phyloP scores from a whole-genome alignment of 2,888 invertebrate genomes.

The Ochropacha duplaris region DNA sequence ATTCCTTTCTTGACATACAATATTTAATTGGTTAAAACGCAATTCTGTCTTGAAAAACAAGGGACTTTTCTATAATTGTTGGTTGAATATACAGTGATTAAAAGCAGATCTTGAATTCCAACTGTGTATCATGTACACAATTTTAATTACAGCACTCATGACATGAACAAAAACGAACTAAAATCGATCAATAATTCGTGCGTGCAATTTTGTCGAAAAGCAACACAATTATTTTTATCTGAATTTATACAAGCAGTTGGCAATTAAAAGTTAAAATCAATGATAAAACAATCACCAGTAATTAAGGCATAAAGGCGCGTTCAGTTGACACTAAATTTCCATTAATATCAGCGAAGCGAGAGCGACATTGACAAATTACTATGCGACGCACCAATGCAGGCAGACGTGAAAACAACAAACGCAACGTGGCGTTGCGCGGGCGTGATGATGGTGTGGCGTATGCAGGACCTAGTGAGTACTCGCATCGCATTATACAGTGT shows the following conservation, averaged over 20 bases:
- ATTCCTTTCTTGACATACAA: background rate
- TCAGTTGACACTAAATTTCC: constrained; percentile 69
- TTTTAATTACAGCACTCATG: too few species aligned
- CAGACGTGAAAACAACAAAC: constrained; percentile 12
- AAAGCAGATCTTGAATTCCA: too few species aligned
- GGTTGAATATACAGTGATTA: too few species aligned
- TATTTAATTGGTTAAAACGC: too few species aligned
- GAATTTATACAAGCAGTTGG: constrained; percentile 2
- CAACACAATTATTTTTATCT: background rate
- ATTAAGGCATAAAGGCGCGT: constrained; percentile 58
- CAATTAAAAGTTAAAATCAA: constrained; percentile 35
- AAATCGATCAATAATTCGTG: too few species aligned
- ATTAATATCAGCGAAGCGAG: constrained; percentile 54
- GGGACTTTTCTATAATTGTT: too few species aligned
- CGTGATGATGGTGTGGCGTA: background rate
- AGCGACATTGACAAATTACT: constrained; percentile 68
- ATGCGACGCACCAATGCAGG: constrained; percentile 29
- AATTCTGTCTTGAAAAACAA: too few species aligned
- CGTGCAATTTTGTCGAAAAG: background rate
- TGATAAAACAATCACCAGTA: constrained; percentile 57
- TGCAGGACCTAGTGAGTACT: background rate
- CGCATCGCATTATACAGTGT: background rate
- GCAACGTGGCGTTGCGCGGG: constrained; percentile 10
- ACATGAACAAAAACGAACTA: too few species aligned
- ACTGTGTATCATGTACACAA: too few species aligned